These are phyloP conservation scores for Holothuria scabra DNA, from an alignment of 53 echinoderm and acorn worm genomes.

Conservation along the genomic window DNA sequence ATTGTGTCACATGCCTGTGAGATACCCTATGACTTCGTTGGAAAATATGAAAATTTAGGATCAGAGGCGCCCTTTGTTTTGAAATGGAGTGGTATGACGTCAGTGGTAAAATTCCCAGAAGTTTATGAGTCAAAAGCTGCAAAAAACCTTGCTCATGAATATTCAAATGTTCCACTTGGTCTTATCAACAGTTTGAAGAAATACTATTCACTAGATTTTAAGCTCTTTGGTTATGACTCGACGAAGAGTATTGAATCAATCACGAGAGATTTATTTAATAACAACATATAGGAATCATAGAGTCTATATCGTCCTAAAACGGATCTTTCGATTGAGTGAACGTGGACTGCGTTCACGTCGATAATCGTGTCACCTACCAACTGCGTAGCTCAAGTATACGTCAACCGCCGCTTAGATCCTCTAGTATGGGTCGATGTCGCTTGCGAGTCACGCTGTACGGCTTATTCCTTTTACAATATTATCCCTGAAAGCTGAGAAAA, in stretches of 20 bases:
- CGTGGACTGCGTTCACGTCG: no score
- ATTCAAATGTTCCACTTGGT: conserved; percentile 61
- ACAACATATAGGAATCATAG: neutral
- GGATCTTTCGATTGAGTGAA: no score
- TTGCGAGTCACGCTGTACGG: no score
- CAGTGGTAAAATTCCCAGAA: conserved; percentile 64
- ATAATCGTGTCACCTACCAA: no score
- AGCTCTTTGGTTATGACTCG: conserved; percentile 72
- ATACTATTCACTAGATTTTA: conserved; percentile 76
- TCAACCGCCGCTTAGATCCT: no score
- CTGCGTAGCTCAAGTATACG: no score
- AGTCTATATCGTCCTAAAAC: neutral
- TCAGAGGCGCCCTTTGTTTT: conserved; percentile 76
- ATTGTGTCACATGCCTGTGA: conserved; percentile 69
- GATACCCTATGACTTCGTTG: conserved; percentile 80
- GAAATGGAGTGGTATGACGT: conserved; percentile 59
- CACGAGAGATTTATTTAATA: conserved; percentile 6
- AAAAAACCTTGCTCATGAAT: conserved; percentile 54
- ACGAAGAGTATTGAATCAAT: conserved; percentile 15
- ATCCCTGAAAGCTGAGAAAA: no score
- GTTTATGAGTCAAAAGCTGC: conserved; percentile 64
- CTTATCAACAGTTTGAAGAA: conserved; percentile 50
- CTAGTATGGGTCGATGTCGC: no score
- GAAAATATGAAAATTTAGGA: conserved; percentile 82
- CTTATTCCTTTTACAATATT: no score